These are phyloP conservation scores for Synanceia verrucosa DNA, from an alignment of 2,797 vertebrate genomes.

Conservation along the genomic window DNA sequence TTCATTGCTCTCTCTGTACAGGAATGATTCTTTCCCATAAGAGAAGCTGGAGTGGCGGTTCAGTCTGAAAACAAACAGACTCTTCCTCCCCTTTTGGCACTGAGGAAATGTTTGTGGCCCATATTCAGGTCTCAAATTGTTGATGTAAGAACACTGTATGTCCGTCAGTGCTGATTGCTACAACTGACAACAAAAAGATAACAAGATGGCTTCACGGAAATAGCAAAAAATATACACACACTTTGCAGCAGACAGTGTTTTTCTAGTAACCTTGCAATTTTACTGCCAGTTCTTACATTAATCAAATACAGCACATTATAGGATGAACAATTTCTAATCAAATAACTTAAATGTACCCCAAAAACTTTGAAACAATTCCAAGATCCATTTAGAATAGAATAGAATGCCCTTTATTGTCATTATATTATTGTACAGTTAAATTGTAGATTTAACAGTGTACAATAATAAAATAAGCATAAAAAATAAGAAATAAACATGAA, in stretches of 20 bases:
- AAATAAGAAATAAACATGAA: no score
- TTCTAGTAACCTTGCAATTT: neutral
- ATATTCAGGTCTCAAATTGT: constrained; percentile 35
- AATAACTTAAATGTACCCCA: neutral
- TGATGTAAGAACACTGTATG: constrained; percentile 35
- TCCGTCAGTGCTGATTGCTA: constrained; percentile 4
- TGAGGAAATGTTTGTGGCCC: constrained; percentile 15
- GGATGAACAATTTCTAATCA: neutral
- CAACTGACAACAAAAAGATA: neutral
- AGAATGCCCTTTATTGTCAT: no score
- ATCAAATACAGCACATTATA: neutral
- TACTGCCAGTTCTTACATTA: neutral
- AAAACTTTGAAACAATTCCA: neutral
- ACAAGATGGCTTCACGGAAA: neutral
- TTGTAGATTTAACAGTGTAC: no score
- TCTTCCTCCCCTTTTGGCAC: constrained; percentile 39
- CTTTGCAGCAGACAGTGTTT: neutral
- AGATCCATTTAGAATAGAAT: neutral
- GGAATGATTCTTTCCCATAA: constrained; percentile 58
- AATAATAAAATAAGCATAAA: no score
- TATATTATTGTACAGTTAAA: no score
- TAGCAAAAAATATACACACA: neutral
- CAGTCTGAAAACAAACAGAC: constrained; percentile 55
- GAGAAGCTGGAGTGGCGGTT: constrained; percentile 52
- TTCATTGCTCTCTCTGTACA: constrained; percentile 15